These are phyloP conservation scores for Brachirus orientalis DNA, from an alignment of 2,113 vertebrate species.

Conservation along the genomic window DNA sequence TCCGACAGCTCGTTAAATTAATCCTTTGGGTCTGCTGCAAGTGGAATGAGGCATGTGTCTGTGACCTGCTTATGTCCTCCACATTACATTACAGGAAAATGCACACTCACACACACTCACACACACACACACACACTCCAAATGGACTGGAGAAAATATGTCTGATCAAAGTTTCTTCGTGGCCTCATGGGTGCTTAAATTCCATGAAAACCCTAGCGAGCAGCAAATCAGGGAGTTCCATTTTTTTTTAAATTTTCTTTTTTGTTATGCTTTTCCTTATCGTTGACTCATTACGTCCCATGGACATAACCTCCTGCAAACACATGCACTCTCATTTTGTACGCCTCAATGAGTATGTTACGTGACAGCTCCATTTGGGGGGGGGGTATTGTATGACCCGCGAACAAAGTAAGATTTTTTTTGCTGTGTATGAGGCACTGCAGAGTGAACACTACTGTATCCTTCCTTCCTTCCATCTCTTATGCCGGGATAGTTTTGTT, in stretches of 20 bases:
- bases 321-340: conserved; percentile 23
- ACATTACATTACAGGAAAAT: conserved; percentile 57
- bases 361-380: conserved; percentile 31
- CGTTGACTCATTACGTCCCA: conserved; percentile 57
- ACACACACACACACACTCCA: conserved; percentile 21
- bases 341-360: conserved; percentile 44
- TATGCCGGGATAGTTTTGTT: no score
- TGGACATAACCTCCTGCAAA: conserved; percentile 43
- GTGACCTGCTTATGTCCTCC: conserved; percentile 80
- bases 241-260: no score
- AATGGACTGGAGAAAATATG: conserved; percentile 62
- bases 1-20: conserved; percentile 82
- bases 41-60: conserved; percentile 76
- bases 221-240: conserved; percentile 30
- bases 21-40: conserved; percentile 78
- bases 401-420: conserved; percentile 10
- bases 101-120: conserved; percentile 17
- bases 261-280: conserved; percentile 43
- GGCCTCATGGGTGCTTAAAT: conserved; percentile 48
- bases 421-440: no score
- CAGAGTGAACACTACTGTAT: no score
- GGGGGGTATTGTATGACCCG: conserved; percentile 18
- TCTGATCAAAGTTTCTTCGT: conserved; percentile 68
- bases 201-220: conserved; percentile 54
- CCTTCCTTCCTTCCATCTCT: no score